Conservation (phyloP, 2,797 vertebrate species). For the Toxotes lorentzi region DNA sequence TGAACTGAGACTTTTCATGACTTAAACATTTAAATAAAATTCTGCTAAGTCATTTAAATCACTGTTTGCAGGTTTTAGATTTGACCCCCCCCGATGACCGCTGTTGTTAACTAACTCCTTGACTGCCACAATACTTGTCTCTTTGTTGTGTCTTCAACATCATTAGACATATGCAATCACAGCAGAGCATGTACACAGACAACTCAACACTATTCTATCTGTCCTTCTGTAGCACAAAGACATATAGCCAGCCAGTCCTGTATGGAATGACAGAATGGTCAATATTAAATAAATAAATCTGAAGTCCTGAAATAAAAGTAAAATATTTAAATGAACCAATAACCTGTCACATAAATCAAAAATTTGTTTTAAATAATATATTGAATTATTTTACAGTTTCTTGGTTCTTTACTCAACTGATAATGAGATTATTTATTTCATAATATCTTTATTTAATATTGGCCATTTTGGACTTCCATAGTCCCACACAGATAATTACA, state of each 20-base stretch:
- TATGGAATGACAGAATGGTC: neutral
- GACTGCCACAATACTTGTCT: neutral
- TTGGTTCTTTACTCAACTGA: neutral
- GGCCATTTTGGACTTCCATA: constrained; percentile 23
- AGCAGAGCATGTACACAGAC: constrained; percentile 2
- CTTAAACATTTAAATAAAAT: neutral
- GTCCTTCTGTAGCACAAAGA: constrained; percentile 13
- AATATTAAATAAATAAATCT: constrained; percentile 5
- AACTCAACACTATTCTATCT: neutral
- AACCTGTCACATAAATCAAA: neutral
- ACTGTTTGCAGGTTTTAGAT: neutral
- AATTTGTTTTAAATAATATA: neutral
- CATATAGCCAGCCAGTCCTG: neutral
- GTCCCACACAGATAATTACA: constrained; percentile 20
- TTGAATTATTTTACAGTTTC: neutral
- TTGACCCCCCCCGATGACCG: neutral
- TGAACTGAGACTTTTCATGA: neutral
- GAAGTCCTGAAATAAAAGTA: neutral
- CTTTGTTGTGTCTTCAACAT: neutral
- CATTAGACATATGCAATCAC: constrained; percentile 7
- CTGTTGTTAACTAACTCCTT: neutral
- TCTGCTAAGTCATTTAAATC: constrained; percentile 12
- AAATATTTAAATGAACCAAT: neutral
- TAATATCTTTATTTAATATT: constrained; percentile 17
- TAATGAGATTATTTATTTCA: neutral